A percentile compares a stretch with the other conserved stretches of the same genome.
phyloP scores from a whole-genome alignment of 2,888 invertebrate species.

The Cantharis rufa region DNA sequence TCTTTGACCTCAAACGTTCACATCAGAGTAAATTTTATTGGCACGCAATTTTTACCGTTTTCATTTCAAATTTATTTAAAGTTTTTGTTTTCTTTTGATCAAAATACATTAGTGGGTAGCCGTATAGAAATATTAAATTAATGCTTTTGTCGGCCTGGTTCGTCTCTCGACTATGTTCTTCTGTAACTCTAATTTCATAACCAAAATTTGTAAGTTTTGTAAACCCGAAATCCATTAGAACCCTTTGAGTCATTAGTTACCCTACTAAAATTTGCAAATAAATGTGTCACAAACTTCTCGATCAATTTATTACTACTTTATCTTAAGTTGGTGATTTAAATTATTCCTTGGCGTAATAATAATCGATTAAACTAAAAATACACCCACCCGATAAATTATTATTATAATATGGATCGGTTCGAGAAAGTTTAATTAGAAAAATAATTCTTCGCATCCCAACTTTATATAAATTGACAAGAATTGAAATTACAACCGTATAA shows the following conservation, averaged over 20 bases:
- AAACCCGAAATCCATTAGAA: neutral
- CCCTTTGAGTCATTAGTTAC: neutral
- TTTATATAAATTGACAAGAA: neutral
- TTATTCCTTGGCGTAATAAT: neutral
- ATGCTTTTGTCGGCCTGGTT: neutral
- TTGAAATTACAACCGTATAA: neutral
- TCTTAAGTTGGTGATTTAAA: neutral
- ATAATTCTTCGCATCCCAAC: neutral
- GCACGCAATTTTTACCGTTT: neutral
- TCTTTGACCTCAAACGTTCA: constrained; percentile 9
- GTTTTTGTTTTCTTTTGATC: neutral
- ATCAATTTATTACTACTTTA: neutral
- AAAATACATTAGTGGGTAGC: neutral
- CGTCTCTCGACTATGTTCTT: neutral
- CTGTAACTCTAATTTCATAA: neutral
- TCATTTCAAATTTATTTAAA: neutral
- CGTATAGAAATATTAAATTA: neutral
- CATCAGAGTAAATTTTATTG: neutral
- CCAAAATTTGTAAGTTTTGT: neutral
- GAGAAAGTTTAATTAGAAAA: neutral
- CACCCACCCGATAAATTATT: neutral
- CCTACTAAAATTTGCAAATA: neutral
- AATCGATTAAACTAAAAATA: neutral
- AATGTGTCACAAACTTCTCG: neutral
- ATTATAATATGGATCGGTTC: neutral